A percentile compares a stretch with the other conserved stretches of the same genome.
phyloP scores from a whole-genome alignment of 2,888 invertebrate species.

The Oxytorus armatus region DNA sequence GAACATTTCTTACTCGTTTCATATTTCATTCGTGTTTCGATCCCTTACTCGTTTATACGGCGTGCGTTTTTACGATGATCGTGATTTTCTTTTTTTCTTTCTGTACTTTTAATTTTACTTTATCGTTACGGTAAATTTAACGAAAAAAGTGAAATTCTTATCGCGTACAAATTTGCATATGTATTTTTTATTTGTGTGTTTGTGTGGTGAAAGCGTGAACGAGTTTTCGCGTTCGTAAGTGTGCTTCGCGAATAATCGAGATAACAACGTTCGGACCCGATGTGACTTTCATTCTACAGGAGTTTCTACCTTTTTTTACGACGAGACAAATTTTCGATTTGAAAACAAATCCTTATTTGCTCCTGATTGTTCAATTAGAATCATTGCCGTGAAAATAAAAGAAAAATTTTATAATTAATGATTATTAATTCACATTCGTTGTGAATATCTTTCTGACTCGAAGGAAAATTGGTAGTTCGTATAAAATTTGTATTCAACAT shows the following conservation, averaged over 20 bases:
- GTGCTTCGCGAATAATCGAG: conserved; percentile 69
- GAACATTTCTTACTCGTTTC: conserved; percentile 68
- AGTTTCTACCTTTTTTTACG: conserved; percentile 6
- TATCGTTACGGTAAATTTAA: conserved; percentile 24
- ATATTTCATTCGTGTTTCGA: conserved; percentile 38
- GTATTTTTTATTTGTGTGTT: conserved; percentile 22
- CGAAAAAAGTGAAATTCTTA: conserved; percentile 36
- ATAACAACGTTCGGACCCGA: conserved; percentile 71
- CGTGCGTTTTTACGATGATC: conserved; percentile 22
- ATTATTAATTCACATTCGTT: neutral
- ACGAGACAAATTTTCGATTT: conserved; percentile 25
- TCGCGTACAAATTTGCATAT: conserved; percentile 28
- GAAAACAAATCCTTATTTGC: conserved; percentile 15
- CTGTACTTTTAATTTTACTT: conserved; percentile 30
- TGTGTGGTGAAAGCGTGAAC: conserved; percentile 32
- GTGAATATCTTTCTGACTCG: neutral
- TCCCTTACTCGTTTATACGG: conserved; percentile 1
- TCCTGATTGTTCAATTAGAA: conserved; percentile 13
- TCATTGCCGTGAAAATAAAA: conserved; percentile 19
- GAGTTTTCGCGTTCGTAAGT: conserved; percentile 62
- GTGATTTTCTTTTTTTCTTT: conserved; percentile 17
- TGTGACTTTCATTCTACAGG: conserved; percentile 30
- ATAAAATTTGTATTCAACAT: neutral
- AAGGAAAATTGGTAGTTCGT: neutral
- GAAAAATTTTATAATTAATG: neutral